A percentile compares a stretch with the other conserved stretches of the same genome.
Conservation (phyloP, 2,113 vertebrate species). For the Speoplatyrhinus poulsoni region DNA sequence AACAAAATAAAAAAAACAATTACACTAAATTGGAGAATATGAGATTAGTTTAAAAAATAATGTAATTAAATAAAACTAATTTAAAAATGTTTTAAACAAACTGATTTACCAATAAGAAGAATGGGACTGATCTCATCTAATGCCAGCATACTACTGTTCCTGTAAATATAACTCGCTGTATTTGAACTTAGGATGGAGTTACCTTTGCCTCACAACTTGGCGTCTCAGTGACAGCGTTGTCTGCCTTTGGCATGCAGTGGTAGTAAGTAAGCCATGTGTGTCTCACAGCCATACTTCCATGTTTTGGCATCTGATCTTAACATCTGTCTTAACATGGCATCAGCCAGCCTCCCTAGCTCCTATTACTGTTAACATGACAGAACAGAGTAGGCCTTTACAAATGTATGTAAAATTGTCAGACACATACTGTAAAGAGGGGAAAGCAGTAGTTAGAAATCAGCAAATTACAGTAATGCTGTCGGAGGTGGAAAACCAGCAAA, state of each 20-base stretch:
- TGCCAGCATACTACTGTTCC: neutral
- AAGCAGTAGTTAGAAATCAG: neutral
- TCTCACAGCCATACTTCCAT: slow-evolving; percentile 29
- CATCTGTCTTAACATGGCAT: slow-evolving; percentile 50
- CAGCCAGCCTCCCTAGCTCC: slow-evolving; percentile 27
- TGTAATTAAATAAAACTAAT: too few relatives aligned
- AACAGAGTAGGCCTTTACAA: slow-evolving; percentile 33
- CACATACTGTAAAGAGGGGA: neutral
- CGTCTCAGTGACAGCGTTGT: slow-evolving; percentile 55
- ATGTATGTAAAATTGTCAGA: too few relatives aligned
- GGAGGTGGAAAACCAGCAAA: neutral
- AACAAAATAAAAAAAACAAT: too few relatives aligned
- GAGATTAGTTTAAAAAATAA: too few relatives aligned
- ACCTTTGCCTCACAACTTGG: slow-evolving; percentile 64
- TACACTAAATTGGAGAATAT: too few relatives aligned
- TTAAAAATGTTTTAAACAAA: too few relatives aligned
- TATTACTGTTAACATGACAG: slow-evolving; percentile 28
- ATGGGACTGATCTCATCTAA: too few relatives aligned
- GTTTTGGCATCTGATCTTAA: slow-evolving; percentile 61
- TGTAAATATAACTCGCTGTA: slow-evolving; percentile 32
- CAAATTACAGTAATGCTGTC: neutral
- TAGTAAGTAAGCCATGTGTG: slow-evolving; percentile 60
- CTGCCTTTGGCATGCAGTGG: slow-evolving; percentile 54
- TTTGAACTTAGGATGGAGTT: slow-evolving; percentile 37
- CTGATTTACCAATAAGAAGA: too few relatives aligned